Evolutionary conservation across 2,888 invertebrate species (phyloP).

Genomic region (Drosophila melanosoma): DNA sequence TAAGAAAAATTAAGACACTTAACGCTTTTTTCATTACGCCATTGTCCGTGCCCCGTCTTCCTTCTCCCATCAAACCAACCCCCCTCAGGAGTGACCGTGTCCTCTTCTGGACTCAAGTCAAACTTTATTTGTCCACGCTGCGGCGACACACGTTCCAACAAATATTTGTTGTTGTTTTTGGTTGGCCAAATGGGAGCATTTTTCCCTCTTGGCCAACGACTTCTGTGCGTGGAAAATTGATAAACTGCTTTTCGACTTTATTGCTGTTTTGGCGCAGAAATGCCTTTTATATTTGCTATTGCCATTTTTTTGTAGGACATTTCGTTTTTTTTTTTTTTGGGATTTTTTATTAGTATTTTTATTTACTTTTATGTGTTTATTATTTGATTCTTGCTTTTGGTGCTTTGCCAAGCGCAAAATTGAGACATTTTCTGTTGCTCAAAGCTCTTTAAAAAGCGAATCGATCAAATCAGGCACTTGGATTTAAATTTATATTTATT

Average conservation of each 20-base stretch:
- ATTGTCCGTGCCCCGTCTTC: constrained; percentile 39
- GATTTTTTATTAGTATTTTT: constrained; percentile 69
- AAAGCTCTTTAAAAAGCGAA: constrained; percentile 1
- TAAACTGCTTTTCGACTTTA: constrained; percentile 81
- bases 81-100: constrained; percentile 7
- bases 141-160: constrained; percentile 55
- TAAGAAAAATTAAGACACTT: constrained; percentile 76
- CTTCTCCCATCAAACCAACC: too few relatives aligned
- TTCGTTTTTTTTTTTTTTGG: constrained; percentile 16
- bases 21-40: constrained; percentile 75
- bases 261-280: constrained; percentile 74
- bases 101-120: constrained; percentile 7
- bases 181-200: constrained; percentile 4
- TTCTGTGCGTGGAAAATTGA: constrained; percentile 71
- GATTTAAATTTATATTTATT: constrained; percentile 57
- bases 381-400: constrained; percentile 65
- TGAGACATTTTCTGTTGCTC: constrained; percentile 57
- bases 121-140: constrained; percentile 53
- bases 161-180: constrained; percentile 34
- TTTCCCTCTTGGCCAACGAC: constrained; percentile 2
- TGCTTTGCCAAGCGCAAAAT: constrained; percentile 70
- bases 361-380: constrained; percentile 81
- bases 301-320: constrained; percentile 56
- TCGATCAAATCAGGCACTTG: constrained; percentile 4
- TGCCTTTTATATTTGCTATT: constrained; percentile 59